Conservation (phyloP, 2,888 invertebrate genomes). For the Leptogaster cylindrica region DNA sequence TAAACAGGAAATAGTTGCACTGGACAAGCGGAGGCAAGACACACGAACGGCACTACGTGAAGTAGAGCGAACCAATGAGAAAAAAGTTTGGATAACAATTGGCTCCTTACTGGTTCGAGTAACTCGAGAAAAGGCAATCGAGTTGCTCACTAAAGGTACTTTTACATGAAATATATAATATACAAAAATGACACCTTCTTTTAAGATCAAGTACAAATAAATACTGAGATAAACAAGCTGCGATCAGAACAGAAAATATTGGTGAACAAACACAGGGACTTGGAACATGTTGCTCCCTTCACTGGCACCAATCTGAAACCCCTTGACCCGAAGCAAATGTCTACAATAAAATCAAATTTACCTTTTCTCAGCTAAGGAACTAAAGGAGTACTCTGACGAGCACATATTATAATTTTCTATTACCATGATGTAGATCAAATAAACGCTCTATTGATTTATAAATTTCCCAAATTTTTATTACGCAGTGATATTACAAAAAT, state of each 20-base stretch:
- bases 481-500: constrained; percentile 18
- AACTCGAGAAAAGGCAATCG: constrained; percentile 53
- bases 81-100: constrained; percentile 59
- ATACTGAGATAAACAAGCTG: constrained; percentile 57
- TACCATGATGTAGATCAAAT: too few relatives aligned
- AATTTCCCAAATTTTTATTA: too few relatives aligned
- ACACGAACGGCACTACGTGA: constrained; percentile 57
- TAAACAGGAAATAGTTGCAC: constrained; percentile 56
- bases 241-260: constrained; percentile 59
- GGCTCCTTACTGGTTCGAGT: constrained; percentile 59
- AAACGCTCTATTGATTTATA: too few relatives aligned
- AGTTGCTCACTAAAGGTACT: constrained; percentile 57
- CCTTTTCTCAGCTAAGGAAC: constrained; percentile 47
- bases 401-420: too few relatives aligned
- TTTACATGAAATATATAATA: neutral
- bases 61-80: constrained; percentile 54
- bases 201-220: constrained; percentile 58
- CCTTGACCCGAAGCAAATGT: constrained; percentile 56
- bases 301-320: constrained; percentile 59
- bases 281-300: constrained; percentile 57
- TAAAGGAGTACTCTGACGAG: too few relatives aligned
- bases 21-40: constrained; percentile 58
- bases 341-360: constrained; percentile 55
- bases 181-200: neutral
- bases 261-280: constrained; percentile 58